phyloP scores from a whole-genome alignment of 1,140 invertebrate species.

The Papilio dardanus region DNA sequence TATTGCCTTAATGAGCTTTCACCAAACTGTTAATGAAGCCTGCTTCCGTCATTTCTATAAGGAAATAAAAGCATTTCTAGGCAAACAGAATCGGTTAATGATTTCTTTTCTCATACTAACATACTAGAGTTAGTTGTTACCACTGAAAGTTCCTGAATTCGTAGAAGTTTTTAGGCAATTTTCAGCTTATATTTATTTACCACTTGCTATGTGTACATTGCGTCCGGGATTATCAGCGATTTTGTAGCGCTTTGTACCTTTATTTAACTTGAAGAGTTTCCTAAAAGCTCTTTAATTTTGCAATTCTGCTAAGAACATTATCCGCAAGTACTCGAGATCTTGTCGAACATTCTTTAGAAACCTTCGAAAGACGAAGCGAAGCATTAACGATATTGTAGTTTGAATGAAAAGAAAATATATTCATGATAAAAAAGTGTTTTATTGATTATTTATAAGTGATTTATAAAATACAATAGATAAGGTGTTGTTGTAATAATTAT shows the following conservation, averaged over 20 bases:
- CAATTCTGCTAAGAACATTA: slow-evolving; percentile 15
- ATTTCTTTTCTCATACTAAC: too few relatives aligned
- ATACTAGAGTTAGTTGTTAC: too few relatives aligned
- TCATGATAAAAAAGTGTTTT: background rate
- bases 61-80: background rate
- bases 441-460: too few relatives aligned
- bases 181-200: background rate
- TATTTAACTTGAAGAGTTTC: slow-evolving; percentile 2
- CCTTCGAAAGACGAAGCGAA: background rate
- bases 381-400: background rate
- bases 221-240: background rate
- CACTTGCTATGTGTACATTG: background rate
- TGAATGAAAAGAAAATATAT: background rate
- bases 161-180: too few relatives aligned
- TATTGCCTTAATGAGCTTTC: background rate
- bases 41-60: too few relatives aligned
- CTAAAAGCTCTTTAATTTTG: slow-evolving; percentile 20
- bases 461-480: too few relatives aligned
- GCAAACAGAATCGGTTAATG: background rate
- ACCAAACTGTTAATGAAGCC: background rate
- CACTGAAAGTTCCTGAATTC: too few relatives aligned
- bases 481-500: too few relatives aligned
- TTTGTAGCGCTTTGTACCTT: background rate
- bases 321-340: slow-evolving; percentile 1
- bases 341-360: background rate